Conservation (phyloP, 2,888 invertebrate genomes). For the Limnephilus rhombicus region DNA sequence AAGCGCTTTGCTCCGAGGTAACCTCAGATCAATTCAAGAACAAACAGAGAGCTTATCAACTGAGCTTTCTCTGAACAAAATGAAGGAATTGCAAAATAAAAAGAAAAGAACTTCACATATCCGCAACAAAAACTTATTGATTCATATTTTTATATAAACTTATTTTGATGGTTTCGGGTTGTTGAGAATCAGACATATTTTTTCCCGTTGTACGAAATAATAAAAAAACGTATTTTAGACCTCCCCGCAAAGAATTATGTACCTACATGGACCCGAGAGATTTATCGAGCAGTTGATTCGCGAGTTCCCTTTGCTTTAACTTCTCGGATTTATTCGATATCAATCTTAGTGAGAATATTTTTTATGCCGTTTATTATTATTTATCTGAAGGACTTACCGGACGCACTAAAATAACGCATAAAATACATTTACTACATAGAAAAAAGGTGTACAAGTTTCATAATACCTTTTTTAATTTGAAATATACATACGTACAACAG, state of each 20-base stretch:
- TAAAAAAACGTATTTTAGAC: background rate
- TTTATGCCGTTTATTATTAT: background rate
- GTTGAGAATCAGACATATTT: background rate
- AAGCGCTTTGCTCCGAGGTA: background rate
- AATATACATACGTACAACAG: too few species aligned
- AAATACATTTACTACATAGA: background rate
- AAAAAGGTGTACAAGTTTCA: background rate
- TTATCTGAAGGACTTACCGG: background rate
- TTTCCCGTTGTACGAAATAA: background rate
- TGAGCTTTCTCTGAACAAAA: background rate
- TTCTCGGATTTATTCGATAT: background rate
- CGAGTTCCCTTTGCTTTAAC: background rate
- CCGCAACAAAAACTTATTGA: background rate
- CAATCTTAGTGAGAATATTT: background rate
- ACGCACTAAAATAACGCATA: background rate
- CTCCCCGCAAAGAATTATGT: background rate
- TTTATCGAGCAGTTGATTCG: background rate
- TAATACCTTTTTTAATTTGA: too few species aligned
- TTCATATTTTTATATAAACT: background rate
- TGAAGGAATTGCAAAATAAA: background rate
- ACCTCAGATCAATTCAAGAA: slow-evolving; percentile 3
- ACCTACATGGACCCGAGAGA: background rate
- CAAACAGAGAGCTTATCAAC: background rate
- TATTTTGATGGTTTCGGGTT: background rate
- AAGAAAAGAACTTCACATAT: background rate